These are phyloP conservation scores for Pogonocherus hispidulus DNA, from an alignment of 2,888 invertebrate genomes.

Conservation along the genomic window DNA sequence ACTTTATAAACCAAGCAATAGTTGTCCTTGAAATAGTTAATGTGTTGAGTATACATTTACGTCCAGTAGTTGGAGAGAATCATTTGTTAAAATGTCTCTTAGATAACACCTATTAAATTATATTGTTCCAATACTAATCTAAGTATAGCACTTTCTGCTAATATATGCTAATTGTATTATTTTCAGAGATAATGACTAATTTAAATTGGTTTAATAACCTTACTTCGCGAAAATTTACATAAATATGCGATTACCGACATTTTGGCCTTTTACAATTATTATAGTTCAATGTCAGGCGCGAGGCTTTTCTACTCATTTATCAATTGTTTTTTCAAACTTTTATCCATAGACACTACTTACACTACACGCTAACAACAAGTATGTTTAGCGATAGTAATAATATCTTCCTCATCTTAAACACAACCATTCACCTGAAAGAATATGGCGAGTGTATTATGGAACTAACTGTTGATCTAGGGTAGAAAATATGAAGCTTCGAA, in stretches of 20 bases:
- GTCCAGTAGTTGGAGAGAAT: conserved; percentile 24
- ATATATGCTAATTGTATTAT: conserved; percentile 16
- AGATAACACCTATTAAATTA: conserved; percentile 10
- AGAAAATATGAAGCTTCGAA: too few relatives aligned
- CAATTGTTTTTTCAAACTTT: background rate
- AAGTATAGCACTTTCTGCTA: background rate
- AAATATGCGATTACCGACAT: conserved; percentile 14
- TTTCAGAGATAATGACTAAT: conserved; percentile 10
- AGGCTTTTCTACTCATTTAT: background rate
- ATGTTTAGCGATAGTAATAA: too few relatives aligned
- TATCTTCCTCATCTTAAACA: too few relatives aligned
- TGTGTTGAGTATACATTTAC: conserved; percentile 8
- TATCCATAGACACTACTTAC: too few relatives aligned
- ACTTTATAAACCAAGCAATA: background rate
- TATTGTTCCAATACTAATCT: conserved; percentile 12
- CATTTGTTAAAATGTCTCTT: conserved; percentile 24
- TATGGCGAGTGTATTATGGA: too few relatives aligned
- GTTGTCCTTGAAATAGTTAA: conserved; percentile 28
- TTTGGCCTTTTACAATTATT: conserved; percentile 7
- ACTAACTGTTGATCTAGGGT: too few relatives aligned
- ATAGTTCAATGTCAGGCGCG: background rate
- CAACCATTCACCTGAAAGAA: too few relatives aligned
- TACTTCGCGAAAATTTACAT: conserved; percentile 15
- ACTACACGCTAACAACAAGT: too few relatives aligned
- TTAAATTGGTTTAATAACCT: conserved; percentile 25